Percentiles rank a stretch among this genome's conserved stretches.
phyloP scores from a whole-genome alignment of 2,113 vertebrate genomes.

The Odobenus rosmarus region DNA sequence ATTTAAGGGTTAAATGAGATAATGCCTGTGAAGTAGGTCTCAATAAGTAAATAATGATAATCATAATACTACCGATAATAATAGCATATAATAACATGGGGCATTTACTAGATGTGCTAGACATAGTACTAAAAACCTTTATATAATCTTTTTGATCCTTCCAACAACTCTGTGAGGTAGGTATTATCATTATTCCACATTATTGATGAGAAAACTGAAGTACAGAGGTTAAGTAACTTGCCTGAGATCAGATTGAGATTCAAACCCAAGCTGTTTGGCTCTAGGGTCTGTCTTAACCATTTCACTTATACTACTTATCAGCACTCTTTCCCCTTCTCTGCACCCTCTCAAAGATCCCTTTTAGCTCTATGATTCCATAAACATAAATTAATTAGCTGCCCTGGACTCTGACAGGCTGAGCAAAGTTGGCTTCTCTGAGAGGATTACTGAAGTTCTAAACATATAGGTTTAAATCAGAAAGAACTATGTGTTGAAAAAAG shows the following conservation, averaged over 20 bases:
- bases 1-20: constrained; percentile 8
- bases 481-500: constrained; percentile 5
- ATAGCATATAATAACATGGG: background rate
- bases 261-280: background rate
- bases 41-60: constrained; percentile 21
- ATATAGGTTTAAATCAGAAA: background rate
- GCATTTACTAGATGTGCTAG: background rate
- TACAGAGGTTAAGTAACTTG: background rate
- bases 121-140: background rate
- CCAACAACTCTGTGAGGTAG: background rate
- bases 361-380: background rate
- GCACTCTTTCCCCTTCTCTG: background rate
- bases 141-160: background rate
- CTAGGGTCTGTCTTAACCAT: background rate
- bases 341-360: background rate
- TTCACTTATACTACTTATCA: background rate
- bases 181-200: background rate
- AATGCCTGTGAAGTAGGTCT: background rate
- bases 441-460: background rate
- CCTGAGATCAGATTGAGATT: background rate
- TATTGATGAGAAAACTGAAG: background rate
- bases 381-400: background rate
- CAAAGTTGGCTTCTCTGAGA: constrained; percentile 27
- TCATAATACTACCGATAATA: background rate
- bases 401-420: background rate